phyloP scores from a whole-genome alignment of 2,113 vertebrate genomes.

The Ceyx melanurus region DNA sequence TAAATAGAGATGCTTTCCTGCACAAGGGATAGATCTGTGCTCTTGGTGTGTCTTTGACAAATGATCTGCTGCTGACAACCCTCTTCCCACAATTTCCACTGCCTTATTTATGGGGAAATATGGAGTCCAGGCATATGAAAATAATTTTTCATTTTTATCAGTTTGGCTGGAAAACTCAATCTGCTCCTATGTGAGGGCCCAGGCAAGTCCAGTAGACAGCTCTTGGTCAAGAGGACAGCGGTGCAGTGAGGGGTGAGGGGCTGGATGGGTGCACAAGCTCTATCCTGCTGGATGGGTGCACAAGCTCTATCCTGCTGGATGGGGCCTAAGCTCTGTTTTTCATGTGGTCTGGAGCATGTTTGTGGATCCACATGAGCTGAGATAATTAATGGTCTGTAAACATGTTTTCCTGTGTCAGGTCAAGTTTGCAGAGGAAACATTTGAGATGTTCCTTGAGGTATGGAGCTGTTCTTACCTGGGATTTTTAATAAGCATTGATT shows the following conservation, averaged over 20 bases:
- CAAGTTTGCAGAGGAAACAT: neutral
- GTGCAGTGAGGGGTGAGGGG: fast-evolving
- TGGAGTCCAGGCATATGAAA: neutral
- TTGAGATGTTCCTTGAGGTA: neutral
- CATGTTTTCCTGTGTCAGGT: neutral
- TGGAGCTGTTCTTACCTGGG: neutral
- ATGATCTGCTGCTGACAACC: neutral
- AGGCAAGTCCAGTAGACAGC: neutral
- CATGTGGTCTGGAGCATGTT: neutral
- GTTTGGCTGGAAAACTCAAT: conserved; percentile 4
- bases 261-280: neutral
- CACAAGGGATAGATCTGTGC: neutral
- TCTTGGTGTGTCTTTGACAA: neutral
- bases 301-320: neutral
- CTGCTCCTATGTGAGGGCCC: neutral
- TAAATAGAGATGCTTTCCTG: neutral
- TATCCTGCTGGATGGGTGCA: neutral
- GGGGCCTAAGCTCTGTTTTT: neutral
- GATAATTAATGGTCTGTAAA: neutral
- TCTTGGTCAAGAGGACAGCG: neutral
- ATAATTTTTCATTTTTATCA: conserved; percentile 9
- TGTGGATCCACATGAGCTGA: neutral
- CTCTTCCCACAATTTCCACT: neutral
- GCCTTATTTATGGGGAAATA: conserved; percentile 27
- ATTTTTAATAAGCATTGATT: neutral